A percentile compares a stretch with the other conserved stretches of the same genome.
Conservation (phyloP, 2,797 vertebrate genomes). For the Pyrrhura leucotis region DNA sequence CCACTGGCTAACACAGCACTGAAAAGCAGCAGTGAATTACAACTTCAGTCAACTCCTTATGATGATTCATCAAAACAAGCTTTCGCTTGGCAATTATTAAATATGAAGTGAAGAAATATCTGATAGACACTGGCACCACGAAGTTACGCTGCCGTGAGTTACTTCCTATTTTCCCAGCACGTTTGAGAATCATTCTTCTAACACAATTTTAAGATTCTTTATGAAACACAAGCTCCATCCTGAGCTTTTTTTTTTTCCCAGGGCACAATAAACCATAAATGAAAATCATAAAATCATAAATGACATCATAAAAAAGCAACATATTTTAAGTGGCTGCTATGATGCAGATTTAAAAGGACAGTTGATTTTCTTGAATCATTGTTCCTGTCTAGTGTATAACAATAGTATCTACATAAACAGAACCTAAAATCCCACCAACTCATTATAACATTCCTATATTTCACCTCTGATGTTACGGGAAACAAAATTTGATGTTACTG, state of each 20-base stretch:
- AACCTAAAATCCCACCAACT: neutral
- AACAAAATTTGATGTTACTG: slow-evolving; percentile 8
- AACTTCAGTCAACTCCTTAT: slow-evolving; percentile 32
- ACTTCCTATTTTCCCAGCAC: slow-evolving; percentile 55
- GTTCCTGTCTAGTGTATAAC: neutral
- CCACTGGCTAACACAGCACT: neutral
- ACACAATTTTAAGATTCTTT: slow-evolving; percentile 61
- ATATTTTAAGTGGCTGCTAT: slow-evolving; percentile 51
- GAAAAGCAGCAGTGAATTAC: slow-evolving; percentile 7
- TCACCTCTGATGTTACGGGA: neutral
- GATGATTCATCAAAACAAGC: slow-evolving; percentile 47
- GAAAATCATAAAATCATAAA: slow-evolving; percentile 50
- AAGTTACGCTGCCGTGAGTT: slow-evolving; percentile 42
- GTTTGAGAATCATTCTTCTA: slow-evolving; percentile 62
- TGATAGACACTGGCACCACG: slow-evolving; percentile 38
- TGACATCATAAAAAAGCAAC: slow-evolving; percentile 67
- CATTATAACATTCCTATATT: slow-evolving; percentile 8
- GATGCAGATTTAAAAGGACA: slow-evolving; percentile 58
- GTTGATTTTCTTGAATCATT: slow-evolving; percentile 18
- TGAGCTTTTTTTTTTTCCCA: slow-evolving; percentile 4
- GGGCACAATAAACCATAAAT: slow-evolving; percentile 48
- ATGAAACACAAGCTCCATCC: slow-evolving; percentile 55
- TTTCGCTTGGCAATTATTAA: slow-evolving; percentile 49
- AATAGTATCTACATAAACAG: neutral
- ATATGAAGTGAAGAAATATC: slow-evolving; percentile 64